Evolutionary conservation across 2,888 invertebrate genomes (phyloP), one percentile per base, ranked within the genome.

Genomic region (Calephelis perditalis): DNA sequence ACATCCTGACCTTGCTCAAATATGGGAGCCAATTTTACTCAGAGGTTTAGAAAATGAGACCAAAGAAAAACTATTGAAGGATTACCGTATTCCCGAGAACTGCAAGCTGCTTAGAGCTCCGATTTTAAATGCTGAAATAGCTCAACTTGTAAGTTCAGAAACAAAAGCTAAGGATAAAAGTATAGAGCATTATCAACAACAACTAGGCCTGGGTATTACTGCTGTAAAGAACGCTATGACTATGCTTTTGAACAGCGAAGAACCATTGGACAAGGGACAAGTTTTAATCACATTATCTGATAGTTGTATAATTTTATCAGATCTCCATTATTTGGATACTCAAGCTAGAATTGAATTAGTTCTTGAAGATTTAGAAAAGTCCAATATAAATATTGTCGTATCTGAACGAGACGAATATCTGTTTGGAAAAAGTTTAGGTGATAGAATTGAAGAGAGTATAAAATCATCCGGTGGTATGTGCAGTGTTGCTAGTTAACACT

Each of bases 101-200:
- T 65, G 66, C 54, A 62, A 58, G 11, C 46, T 64, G 8, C 60
- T 68, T 40, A 37, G 62, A 56, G 66, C 66, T 11, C 65, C 66
- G 1, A 59, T 12, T 7, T 35, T 66, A 7, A 65, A 67, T 49
- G 9, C 57, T 6, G 65, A 68, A 54, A 63, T 66, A 7, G 37
- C 60, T 11, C 63, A 65, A 5, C 63, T 63, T 8, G 35, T 65
- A 6, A 1, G 60, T 3, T 64, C 65, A 8, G 43, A 56, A 5
- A 52, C 52, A 12, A 62, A 54, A 8, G 52, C 46, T 40, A 62
- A 65, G 4, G 67, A 66, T 37, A 66, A 64, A 46, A 64, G 59
- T 8, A 60, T 60, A 1, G 56, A 60, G 8, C 11, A 45, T 5
- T 9, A 37, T 3, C 67, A 67, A 36, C 62, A 68, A 15, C 66